A percentile compares a stretch with the other conserved stretches of the same genome.
phyloP scores from a whole-genome alignment of 2,888 invertebrate genomes.

The Augochlorella aurata region DNA sequence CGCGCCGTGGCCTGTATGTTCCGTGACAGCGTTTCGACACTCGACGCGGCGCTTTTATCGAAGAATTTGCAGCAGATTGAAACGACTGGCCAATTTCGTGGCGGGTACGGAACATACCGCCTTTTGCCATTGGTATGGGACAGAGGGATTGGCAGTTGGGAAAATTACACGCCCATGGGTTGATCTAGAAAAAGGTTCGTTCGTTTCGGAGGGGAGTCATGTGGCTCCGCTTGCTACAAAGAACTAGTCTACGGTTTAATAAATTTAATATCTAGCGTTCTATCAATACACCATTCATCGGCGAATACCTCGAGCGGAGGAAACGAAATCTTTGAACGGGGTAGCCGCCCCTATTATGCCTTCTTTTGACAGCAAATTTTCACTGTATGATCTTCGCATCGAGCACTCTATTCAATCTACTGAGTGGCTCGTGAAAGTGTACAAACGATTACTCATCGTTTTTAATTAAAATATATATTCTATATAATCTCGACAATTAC shows the following conservation, averaged over 20 bases:
- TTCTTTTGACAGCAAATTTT: not conserved
- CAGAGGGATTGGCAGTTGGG: constrained; percentile 43
- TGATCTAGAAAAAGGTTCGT: constrained; percentile 48
- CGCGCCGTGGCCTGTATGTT: not conserved
- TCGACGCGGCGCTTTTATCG: not conserved
- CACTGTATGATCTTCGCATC: not conserved
- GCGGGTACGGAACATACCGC: not conserved
- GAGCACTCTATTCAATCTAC: not conserved
- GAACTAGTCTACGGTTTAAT: constrained; percentile 7
- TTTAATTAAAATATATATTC: too few relatives aligned
- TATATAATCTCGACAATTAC: too few relatives aligned
- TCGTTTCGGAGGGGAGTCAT: constrained; percentile 2
- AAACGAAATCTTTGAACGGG: constrained; percentile 1
- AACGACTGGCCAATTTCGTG: constrained; percentile 35
- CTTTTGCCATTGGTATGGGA: constrained; percentile 24
- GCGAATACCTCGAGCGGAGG: not conserved
- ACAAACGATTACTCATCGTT: too few relatives aligned
- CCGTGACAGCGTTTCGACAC: not conserved
- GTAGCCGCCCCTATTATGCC: not conserved
- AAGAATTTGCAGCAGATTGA: constrained; percentile 1
- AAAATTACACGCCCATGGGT: constrained; percentile 52
- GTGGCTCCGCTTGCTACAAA: not conserved
- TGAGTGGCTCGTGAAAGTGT: not conserved
- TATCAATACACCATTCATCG: constrained; percentile 4
- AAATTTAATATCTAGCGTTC: not conserved